Base-by-base conservation (phyloP, 2,113 vertebrate species). In the Oreocharis arfaki region DNA sequence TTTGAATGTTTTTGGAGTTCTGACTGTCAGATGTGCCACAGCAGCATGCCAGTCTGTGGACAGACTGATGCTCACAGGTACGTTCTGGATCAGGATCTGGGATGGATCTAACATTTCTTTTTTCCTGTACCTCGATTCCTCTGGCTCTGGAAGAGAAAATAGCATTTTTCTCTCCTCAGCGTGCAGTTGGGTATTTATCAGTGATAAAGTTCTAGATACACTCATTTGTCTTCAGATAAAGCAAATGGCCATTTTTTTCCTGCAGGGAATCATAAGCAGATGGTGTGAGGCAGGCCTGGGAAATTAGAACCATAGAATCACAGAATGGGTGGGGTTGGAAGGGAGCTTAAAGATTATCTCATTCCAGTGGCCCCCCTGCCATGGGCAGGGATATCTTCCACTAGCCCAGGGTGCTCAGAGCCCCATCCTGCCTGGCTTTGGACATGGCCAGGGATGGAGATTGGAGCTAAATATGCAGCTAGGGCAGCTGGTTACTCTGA, bases 11-110 rank as follows among this genome's bases (percentile, higher is more conserved):
- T 56, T 90, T 74, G 74, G 71, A 13, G 10, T 84, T 65, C 24
- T 41, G 23, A 32, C 53, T 86, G 41, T 44, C 14, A 11, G 11
- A 20, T 89, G 18, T 91, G 42, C 39, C 60, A 47, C 27, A 75
- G 63, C 2, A 2, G 13, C 5, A 0, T 16, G 6, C 8, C 4
- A 6, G 3, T 59, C 26, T 69, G 50, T 49, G 42, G 37, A 18
- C 21, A 35, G n/a, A 27, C 35, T 76, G 64, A 41, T 59, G 65
- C 41, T 87, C 42, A 53, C n/a, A 44, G 37, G 41, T 26, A 53
- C 7, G 10, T 35, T 69, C 53, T 30, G 50, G 14, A 26, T 55
- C 2, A 8, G 64, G 11, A 49, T 65, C 32, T 89, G n/a, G 8
- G 59, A 15, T 74, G 52, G 33, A 68, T 44, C 21, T 46, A 63